Percentiles rank a stretch among this genome's conserved stretches.
These are phyloP conservation scores for Melieria crassipennis DNA, from an alignment of 2,888 invertebrate genomes.

Conservation along the genomic window DNA sequence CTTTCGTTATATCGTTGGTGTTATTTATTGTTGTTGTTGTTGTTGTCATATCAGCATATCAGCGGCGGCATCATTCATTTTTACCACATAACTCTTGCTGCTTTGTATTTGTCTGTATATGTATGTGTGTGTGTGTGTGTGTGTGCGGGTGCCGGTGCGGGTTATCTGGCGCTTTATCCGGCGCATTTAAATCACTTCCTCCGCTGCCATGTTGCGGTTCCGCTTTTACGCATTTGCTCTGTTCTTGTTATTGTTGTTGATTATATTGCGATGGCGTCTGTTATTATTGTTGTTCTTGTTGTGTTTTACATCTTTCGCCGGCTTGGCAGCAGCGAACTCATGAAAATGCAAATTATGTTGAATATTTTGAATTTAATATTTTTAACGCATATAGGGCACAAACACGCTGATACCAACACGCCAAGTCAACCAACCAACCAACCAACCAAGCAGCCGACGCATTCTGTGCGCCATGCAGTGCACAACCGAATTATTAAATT, in stretches of 20 bases:
- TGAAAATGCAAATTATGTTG: constrained; percentile 20
- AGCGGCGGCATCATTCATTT: background rate
- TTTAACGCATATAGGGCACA: background rate
- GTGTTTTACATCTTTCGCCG: too few species aligned
- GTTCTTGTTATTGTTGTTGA: too few species aligned
- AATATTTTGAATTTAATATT: constrained; percentile 15
- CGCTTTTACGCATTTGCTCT: too few species aligned
- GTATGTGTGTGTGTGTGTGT: too few species aligned
- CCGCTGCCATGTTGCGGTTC: background rate
- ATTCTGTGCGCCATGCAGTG: background rate
- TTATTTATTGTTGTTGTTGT: background rate
- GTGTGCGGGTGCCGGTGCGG: background rate
- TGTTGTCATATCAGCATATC: background rate
- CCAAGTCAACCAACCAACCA: background rate
- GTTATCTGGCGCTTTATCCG: constrained; percentile 14
- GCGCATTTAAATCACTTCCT: constrained; percentile 29
- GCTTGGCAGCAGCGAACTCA: background rate
- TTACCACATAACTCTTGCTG: background rate
- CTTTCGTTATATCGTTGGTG: background rate
- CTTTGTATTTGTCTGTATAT: too few species aligned
- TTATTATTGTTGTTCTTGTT: too few species aligned
- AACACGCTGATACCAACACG: background rate
- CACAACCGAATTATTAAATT: constrained; percentile 20
- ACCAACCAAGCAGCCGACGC: too few species aligned
- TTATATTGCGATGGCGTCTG: too few species aligned